Base-by-base conservation (phyloP, 2,113 vertebrate genomes). In the Peucedramus taeniatus region DNA sequence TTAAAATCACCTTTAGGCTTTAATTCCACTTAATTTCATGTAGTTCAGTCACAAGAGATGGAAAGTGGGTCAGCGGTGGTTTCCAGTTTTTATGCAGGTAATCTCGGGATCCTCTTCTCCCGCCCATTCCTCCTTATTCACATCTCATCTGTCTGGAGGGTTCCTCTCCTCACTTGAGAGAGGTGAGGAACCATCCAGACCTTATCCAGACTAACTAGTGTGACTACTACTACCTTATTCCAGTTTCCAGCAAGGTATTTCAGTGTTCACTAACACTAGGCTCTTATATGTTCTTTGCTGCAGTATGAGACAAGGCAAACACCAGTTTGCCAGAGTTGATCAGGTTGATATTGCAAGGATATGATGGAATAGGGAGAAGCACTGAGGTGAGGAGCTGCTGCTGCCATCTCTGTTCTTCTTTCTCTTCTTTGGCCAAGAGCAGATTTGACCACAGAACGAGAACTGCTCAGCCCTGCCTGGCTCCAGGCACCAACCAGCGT, bases 11-110 rank as follows among this genome's bases (percentile, higher is more conserved):
- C 4, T 74, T 81, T 42, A 65, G 45, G 23, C 27, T 94, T 69
- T 70, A 66, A 63, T 42, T 94, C 17, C 20, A 31, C 18, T 39
- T 89, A 60, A 78, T 72, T 60, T 89, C 37, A 5, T 45, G 45
- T 42, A 72, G 22, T 82, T 79, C 13, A 10, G 26, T 49, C 42
- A 61, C 14, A 49, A 53, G 75, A 54, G 47, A 30, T 53, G 24
- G 44, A 42, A 94, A 87, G 20, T 1, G 3, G 6, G 6, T 78
- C 44, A 70, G 51, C 0, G 0, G 19, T 70, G 7, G 14, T 53
- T 93, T 83, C 47, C 56, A 42, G 12, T 23, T 90, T 91, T 68
- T 49, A 44, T 35, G 14, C 35, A 35, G 27, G n/a, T 49, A 23
- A 35, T 76, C 13, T 87, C 16, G 23, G 26, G n/a, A 37, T 54